phyloP scores from a whole-genome alignment of 1,140 invertebrate species.

The Scaptomyza montana region DNA sequence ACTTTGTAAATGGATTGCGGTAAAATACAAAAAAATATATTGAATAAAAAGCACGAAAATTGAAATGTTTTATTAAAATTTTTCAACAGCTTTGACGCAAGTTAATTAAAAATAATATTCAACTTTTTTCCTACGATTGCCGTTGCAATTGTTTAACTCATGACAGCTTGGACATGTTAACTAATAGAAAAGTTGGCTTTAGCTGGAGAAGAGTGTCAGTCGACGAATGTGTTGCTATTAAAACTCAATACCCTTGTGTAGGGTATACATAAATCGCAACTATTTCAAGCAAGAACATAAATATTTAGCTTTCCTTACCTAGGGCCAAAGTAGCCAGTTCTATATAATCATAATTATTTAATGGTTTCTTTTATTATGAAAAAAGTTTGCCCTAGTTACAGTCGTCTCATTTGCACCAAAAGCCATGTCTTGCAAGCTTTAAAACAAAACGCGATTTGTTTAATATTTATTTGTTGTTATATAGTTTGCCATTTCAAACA shows the following conservation, averaged over 20 bases:
- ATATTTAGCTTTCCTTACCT: not conserved
- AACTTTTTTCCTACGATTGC: slow-evolving; percentile 33
- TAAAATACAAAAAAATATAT: slow-evolving; percentile 4
- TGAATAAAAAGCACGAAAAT: slow-evolving; percentile 54
- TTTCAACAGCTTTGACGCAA: slow-evolving; percentile 73
- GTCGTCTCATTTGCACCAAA: not conserved
- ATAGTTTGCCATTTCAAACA: slow-evolving; percentile 40
- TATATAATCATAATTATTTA: not conserved
- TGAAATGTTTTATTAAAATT: slow-evolving; percentile 79
- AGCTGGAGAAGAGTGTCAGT: not conserved
- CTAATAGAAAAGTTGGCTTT: slow-evolving; percentile 42
- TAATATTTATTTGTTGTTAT: slow-evolving; percentile 18
- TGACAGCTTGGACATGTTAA: slow-evolving; percentile 59
- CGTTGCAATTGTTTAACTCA: slow-evolving; percentile 42
- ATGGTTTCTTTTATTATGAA: not conserved
- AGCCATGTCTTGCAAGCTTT: slow-evolving; percentile 9
- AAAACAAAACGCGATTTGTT: slow-evolving; percentile 35
- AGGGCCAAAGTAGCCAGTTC: not conserved
- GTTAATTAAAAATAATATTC: slow-evolving; percentile 66
- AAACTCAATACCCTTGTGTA: too few species aligned
- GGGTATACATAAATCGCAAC: too few species aligned
- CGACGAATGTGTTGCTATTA: slow-evolving; percentile 44
- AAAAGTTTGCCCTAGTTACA: not conserved
- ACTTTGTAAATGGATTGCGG: slow-evolving; percentile 48
- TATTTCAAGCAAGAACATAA: not conserved